Conservation (phyloP, 1,140 invertebrate genomes). For the Eumaeus atala region DNA sequence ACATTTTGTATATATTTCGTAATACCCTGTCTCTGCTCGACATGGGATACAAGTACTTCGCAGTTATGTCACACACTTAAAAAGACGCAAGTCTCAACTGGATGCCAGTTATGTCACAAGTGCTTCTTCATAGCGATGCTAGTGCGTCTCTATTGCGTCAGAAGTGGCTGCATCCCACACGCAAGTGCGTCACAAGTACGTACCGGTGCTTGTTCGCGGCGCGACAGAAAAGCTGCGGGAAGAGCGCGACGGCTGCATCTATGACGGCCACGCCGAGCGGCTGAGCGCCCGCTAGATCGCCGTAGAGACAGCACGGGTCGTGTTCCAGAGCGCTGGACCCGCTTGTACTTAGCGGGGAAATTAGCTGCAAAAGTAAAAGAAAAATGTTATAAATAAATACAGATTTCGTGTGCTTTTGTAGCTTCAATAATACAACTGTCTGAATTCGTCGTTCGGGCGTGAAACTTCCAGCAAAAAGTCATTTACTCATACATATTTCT, state of each 20-base stretch:
- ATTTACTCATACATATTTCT: too few species aligned
- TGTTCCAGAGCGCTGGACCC: constrained; percentile 97
- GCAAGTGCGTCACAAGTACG: constrained; percentile 9
- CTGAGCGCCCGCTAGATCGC: constrained; percentile 84
- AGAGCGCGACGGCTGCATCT: constrained; percentile 93
- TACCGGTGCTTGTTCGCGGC: constrained; percentile 93
- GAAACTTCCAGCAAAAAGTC: too few species aligned
- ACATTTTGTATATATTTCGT: too few species aligned
- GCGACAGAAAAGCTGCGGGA: constrained; percentile 94
- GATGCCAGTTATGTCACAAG: background rate
- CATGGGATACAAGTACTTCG: too few species aligned
- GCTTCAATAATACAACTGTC: too few species aligned
- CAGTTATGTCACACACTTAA: too few species aligned
- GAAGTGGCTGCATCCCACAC: background rate
- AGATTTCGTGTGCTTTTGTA: too few species aligned
- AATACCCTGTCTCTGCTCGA: too few species aligned
- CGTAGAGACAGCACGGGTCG: constrained; percentile 93
- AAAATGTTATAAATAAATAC: too few species aligned
- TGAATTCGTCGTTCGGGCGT: too few species aligned
- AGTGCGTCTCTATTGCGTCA: background rate
- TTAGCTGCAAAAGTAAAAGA: constrained; percentile 38
- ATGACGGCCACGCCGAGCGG: constrained; percentile 98
- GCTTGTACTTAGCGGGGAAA: constrained; percentile 78
- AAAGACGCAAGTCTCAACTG: too few species aligned
- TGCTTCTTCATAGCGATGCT: background rate